These are phyloP conservation scores for Lasioglossum vierecki DNA, from an alignment of 2,888 invertebrate species.

Conservation along the genomic window DNA sequence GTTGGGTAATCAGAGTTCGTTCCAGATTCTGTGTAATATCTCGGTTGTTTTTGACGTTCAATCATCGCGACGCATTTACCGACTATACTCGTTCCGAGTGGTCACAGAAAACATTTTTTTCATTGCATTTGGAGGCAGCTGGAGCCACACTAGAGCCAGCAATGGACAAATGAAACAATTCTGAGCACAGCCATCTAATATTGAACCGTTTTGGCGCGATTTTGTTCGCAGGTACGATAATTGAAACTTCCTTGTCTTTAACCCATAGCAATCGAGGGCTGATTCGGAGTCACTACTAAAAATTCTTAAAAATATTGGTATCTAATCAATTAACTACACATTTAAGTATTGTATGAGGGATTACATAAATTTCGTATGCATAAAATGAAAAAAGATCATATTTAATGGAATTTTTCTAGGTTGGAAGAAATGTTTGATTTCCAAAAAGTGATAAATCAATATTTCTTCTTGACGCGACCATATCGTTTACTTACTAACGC, in stretches of 20 bases:
- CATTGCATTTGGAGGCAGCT: not conserved
- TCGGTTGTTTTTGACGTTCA: not conserved
- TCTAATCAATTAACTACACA: too few relatives aligned
- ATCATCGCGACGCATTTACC: not conserved
- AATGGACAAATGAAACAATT: not conserved
- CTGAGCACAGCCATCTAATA: not conserved
- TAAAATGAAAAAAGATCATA: too few relatives aligned
- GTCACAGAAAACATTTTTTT: not conserved
- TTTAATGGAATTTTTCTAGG: too few relatives aligned
- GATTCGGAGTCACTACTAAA: too few relatives aligned
- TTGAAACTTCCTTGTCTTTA: too few relatives aligned
- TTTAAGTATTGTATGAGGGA: too few relatives aligned
- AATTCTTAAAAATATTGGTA: too few relatives aligned
- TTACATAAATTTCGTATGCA: too few relatives aligned
- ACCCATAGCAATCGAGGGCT: too few relatives aligned
- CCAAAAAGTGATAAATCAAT: not conserved
- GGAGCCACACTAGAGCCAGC: not conserved
- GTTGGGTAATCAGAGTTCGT: not conserved
- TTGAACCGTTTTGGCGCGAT: too few relatives aligned
- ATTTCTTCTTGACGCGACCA: not conserved
- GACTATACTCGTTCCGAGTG: slow-evolving; percentile 1
- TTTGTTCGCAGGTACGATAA: too few relatives aligned
- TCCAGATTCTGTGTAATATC: slow-evolving; percentile 8
- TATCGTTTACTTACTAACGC: not conserved
- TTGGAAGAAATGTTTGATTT: too few relatives aligned